A percentile compares a stretch with the other conserved stretches of the same genome.
Evolutionary conservation across 2,797 vertebrate species (phyloP).

Genomic region (Adrianichthys oophorus): DNA sequence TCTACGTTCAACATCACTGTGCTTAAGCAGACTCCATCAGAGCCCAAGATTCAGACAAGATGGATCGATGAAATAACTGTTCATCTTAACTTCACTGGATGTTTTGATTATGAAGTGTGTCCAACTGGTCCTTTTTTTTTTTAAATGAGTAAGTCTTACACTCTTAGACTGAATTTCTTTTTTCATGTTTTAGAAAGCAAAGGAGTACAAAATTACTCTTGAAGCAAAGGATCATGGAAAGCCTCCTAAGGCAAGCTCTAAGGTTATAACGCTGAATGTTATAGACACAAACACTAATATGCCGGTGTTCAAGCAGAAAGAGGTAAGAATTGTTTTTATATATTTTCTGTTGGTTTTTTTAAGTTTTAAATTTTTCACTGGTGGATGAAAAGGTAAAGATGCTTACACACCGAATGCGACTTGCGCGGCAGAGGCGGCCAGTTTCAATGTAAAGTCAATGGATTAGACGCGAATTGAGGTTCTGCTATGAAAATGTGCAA

Average conservation of each 20-base stretch:
- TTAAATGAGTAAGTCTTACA: neutral
- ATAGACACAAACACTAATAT: slow-evolving; percentile 77
- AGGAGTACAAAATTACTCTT: slow-evolving; percentile 66
- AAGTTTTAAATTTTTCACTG: no score
- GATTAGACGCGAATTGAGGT: no score
- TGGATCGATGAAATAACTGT: neutral
- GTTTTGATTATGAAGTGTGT: slow-evolving; percentile 83
- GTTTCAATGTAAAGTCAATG: no score
- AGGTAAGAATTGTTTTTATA: slow-evolving; percentile 42
- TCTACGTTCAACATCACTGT: slow-evolving; percentile 72
- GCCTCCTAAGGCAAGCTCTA: slow-evolving; percentile 66
- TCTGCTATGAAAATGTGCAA: no score
- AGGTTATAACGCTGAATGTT: slow-evolving; percentile 62
- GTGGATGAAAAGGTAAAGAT: no score
- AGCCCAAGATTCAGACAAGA: slow-evolving; percentile 58
- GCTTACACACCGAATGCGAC: no score
- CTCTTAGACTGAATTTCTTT: neutral
- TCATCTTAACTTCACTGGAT: slow-evolving; percentile 69
- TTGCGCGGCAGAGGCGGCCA: no score
- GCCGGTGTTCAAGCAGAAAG: slow-evolving; percentile 66
- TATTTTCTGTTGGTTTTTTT: no score
- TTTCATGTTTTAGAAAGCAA: slow-evolving; percentile 64
- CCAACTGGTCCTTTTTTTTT: neutral
- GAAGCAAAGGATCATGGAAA: slow-evolving; percentile 74
- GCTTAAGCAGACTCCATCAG: slow-evolving; percentile 65